These are phyloP conservation scores for Gnathonemus longibarbis DNA, from an alignment of 2,113 vertebrate genomes.

Conservation along the genomic window DNA sequence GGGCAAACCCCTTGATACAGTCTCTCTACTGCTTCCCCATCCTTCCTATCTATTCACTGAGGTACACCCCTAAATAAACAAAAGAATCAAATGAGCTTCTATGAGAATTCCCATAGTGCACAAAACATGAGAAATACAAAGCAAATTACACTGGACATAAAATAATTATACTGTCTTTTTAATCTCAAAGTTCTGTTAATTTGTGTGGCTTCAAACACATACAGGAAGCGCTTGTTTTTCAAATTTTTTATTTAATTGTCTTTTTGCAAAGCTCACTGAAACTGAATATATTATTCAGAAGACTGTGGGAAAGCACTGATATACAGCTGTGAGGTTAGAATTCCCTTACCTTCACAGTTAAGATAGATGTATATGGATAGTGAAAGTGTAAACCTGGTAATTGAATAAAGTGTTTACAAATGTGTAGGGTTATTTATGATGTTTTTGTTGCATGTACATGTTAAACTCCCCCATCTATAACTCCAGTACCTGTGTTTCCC, in stretches of 20 bases:
- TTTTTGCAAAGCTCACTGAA: background rate
- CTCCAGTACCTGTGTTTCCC: background rate
- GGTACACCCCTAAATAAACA: background rate
- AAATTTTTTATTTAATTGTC: background rate
- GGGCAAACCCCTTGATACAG: background rate
- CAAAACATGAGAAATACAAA: background rate
- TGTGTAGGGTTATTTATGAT: background rate
- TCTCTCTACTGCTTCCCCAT: background rate
- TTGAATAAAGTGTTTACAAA: background rate
- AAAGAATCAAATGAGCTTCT: background rate
- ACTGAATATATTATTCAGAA: background rate
- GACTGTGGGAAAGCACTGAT: background rate
- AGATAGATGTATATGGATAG: background rate
- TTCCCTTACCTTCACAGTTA: background rate
- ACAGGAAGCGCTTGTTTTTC: background rate
- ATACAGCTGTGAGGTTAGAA: background rate
- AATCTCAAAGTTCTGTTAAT: conserved; percentile 2
- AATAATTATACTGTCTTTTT: background rate
- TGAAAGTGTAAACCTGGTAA: too few relatives aligned
- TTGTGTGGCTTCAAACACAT: background rate
- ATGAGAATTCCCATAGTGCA: background rate
- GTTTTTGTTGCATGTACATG: background rate
- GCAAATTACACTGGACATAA: conserved; percentile 1
- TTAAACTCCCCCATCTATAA: background rate
- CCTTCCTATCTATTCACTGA: background rate